Evolutionary conservation across 92 coral and sea anemone species (phyloP).

Genomic region (Diadumene lineata): DNA sequence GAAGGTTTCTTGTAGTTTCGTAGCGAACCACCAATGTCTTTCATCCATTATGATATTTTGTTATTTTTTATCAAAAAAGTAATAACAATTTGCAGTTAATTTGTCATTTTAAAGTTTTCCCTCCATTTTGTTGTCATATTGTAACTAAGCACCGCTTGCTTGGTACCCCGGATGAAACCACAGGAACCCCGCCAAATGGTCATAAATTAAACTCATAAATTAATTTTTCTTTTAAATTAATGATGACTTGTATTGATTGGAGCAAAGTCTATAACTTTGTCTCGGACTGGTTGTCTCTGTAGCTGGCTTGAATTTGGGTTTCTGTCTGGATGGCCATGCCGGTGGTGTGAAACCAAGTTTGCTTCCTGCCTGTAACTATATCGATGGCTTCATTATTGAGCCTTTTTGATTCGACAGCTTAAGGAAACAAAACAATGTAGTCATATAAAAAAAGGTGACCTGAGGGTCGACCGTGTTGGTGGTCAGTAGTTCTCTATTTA

Average conservation of each 20-base stretch:
- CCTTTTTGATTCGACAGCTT: too few species aligned
- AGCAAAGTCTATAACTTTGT: too few species aligned
- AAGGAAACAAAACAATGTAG: too few species aligned
- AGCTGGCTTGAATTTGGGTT: too few species aligned
- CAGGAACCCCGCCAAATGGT: slow-evolving; percentile 8
- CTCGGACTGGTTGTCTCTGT: too few species aligned
- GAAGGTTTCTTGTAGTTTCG: slow-evolving; percentile 98
- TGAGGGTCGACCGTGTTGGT: too few species aligned
- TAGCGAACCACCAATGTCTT: slow-evolving; percentile 99
- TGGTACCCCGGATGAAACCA: slow-evolving; percentile 72
- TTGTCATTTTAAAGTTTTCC: slow-evolving; percentile 49
- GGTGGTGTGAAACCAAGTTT: too few species aligned
- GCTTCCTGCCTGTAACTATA: too few species aligned
- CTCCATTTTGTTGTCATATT: slow-evolving; percentile 96
- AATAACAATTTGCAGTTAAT: background rate
- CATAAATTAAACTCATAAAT: background rate
- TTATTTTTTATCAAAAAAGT: background rate
- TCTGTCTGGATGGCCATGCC: too few species aligned
- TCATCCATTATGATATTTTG: slow-evolving; percentile 74
- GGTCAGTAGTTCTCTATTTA: too few species aligned
- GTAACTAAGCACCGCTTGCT: slow-evolving; percentile 79
- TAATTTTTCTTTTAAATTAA: background rate
- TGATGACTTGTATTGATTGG: background rate
- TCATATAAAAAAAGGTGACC: too few species aligned
- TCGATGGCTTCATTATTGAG: too few species aligned